These are phyloP conservation scores for Cygnus olor DNA, from an alignment of 2,797 vertebrate genomes.

Conservation along the genomic window DNA sequence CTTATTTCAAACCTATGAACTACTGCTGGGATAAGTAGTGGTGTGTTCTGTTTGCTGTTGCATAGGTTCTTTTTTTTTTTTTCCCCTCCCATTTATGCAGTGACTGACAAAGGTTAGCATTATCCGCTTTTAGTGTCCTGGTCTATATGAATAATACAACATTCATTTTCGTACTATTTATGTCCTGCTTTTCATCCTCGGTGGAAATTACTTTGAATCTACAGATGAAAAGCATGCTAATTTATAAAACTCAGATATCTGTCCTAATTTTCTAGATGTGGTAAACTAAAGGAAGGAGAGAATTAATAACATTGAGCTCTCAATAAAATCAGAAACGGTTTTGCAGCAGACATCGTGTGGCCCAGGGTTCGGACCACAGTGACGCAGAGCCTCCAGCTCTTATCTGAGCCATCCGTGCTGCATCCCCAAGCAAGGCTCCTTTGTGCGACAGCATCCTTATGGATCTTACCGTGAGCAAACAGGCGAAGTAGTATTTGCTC, in stretches of 20 bases:
- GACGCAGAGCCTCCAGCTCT: neutral
- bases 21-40: neutral
- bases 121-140: constrained; percentile 32
- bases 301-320: constrained; percentile 33
- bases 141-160: constrained; percentile 41
- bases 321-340: constrained; percentile 12
- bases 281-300: constrained; percentile 40
- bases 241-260: constrained; percentile 37
- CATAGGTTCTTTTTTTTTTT: neutral
- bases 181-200: constrained; percentile 55
- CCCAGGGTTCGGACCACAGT: neutral
- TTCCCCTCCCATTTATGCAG: neutral
- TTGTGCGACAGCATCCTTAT: neutral
- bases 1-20: neutral
- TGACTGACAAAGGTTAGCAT: constrained; percentile 40
- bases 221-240: constrained; percentile 63
- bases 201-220: constrained; percentile 60
- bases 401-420: neutral
- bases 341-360: neutral
- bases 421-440: neutral
- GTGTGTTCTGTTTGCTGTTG: neutral
- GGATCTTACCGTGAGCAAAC: neutral
- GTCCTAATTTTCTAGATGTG: constrained; percentile 53
- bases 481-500: neutral
- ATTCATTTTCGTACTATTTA: constrained; percentile 46